Conservation (phyloP, 2,888 invertebrate genomes). For the Dynastes grantii region DNA sequence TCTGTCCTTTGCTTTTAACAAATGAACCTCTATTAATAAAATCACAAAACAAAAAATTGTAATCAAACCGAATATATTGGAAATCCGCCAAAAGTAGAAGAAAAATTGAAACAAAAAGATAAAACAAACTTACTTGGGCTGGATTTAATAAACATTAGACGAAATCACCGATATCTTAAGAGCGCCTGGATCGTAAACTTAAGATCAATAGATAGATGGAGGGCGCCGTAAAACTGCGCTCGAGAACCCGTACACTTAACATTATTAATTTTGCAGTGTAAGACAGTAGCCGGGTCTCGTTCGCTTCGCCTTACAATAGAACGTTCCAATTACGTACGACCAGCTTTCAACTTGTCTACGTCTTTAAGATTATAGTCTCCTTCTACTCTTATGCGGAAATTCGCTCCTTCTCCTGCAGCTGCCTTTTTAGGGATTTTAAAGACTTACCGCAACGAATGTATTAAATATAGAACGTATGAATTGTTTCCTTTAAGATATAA, state of each 20-base stretch:
- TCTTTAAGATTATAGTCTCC: background rate
- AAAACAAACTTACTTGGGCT: background rate
- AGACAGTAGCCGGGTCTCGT: conserved; percentile 4
- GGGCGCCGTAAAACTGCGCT: conserved; percentile 5
- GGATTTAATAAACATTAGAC: conserved; percentile 17
- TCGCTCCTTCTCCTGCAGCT: too few species aligned
- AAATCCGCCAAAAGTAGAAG: conserved; percentile 2
- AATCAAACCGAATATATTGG: background rate
- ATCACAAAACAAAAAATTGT: background rate
- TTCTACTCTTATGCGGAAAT: background rate
- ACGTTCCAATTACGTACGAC: background rate
- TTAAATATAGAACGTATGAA: too few species aligned
- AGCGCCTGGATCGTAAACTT: background rate
- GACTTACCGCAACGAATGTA: too few species aligned
- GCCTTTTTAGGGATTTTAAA: too few species aligned
- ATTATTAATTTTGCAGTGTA: conserved; percentile 21
- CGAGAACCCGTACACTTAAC: background rate
- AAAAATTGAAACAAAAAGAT: background rate
- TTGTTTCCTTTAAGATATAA: too few species aligned
- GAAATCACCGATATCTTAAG: background rate
- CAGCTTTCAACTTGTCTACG: background rate
- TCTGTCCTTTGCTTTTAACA: too few species aligned
- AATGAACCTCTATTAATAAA: too few species aligned
- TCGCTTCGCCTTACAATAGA: background rate
- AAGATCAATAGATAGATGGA: conserved; percentile 12